Evolutionary conservation across 2,888 invertebrate genomes (phyloP).

Genomic region (Acrobasis repandana): DNA sequence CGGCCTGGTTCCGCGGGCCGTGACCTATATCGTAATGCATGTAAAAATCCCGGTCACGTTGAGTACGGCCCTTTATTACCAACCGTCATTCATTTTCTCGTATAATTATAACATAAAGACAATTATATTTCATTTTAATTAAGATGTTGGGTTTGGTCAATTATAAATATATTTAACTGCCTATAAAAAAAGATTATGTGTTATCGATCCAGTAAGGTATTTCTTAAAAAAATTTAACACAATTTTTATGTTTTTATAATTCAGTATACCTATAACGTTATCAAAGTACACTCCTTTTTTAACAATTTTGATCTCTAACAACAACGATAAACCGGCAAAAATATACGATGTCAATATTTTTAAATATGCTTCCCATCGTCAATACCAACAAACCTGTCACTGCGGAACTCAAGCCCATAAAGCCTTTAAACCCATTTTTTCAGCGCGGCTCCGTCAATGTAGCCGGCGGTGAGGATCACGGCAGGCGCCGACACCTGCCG

Average conservation of each 20-base stretch:
- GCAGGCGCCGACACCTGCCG: conserved; percentile 31
- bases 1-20: conserved; percentile 50
- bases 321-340: no score
- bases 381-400: conserved; percentile 41
- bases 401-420: conserved; percentile 40
- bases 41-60: conserved; percentile 48
- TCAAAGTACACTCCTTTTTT: no score
- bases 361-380: neutral
- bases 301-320: no score
- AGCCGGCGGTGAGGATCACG: conserved; percentile 44
- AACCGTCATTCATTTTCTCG: conserved; percentile 21
- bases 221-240: no score
- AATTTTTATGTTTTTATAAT: no score
- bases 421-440: conserved; percentile 55
- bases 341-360: neutral
- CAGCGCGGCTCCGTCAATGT: conserved; percentile 50
- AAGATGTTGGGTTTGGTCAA: neutral
- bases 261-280: no score
- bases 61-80: conserved; percentile 37
- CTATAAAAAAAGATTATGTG: no score
- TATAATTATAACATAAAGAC: conserved; percentile 4
- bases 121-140: conserved; percentile 17
- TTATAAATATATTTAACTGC: no score
- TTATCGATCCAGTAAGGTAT: no score
- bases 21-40: conserved; percentile 58